Conservation (phyloP, 2,113 vertebrate genomes). For the Chloroceryle aenea region DNA sequence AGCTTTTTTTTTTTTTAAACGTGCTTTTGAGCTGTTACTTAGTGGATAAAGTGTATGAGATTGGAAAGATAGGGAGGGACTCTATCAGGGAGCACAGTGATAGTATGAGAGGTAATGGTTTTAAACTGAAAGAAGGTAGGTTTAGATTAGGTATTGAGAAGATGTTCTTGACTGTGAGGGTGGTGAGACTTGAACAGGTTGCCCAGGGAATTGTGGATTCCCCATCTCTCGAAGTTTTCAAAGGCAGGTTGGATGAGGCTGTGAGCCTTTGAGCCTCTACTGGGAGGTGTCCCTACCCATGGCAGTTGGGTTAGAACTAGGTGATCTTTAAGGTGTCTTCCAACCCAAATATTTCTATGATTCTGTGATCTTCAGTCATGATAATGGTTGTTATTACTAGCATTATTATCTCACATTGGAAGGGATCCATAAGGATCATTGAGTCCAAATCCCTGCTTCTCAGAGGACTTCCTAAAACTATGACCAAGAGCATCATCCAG, state of each 20-base stretch:
- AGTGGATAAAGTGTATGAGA: background rate
- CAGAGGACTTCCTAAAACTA: background rate
- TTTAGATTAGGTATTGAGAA: background rate
- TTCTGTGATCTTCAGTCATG: background rate
- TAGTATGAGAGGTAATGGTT: background rate
- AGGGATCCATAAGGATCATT: background rate
- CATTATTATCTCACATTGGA: background rate
- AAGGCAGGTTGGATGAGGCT: background rate
- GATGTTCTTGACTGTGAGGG: background rate
- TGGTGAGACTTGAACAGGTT: background rate
- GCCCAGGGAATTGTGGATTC: background rate
- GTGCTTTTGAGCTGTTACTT: background rate
- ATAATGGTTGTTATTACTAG: background rate
- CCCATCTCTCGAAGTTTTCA: background rate
- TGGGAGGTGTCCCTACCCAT: background rate
- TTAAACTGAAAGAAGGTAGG: background rate
- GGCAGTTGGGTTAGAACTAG: background rate
- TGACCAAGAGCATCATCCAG: fast-evolving
- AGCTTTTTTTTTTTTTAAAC: background rate
- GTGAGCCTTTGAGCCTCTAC: background rate
- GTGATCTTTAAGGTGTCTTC: background rate
- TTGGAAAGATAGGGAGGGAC: background rate
- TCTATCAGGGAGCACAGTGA: background rate
- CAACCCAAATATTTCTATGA: background rate
- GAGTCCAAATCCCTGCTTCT: background rate